Evolutionary conservation across 2,797 vertebrate genomes (phyloP).

Genomic region (Rhinogobio ventralis): DNA sequence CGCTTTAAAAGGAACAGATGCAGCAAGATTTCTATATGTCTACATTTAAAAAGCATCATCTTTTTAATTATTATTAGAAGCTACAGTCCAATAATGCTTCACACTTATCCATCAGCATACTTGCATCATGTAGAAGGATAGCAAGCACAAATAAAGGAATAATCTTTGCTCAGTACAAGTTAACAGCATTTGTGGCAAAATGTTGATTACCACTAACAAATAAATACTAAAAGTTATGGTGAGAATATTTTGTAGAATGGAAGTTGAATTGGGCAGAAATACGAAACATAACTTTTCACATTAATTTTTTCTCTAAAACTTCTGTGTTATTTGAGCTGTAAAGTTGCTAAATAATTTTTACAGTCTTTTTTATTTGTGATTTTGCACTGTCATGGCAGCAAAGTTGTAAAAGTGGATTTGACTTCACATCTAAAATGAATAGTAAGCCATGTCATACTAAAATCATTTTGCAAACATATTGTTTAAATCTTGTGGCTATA

Average conservation of each 20-base stretch:
- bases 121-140: not conserved
- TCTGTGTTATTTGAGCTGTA: not conserved
- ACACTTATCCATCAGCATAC: not conserved
- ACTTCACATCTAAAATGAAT: not conserved
- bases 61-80: constrained; percentile 12
- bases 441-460: not conserved
- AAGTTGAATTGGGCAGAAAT: not conserved
- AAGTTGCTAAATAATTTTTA: not conserved
- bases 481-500: not conserved
- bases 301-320: not conserved
- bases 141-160: not conserved
- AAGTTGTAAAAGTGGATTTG: not conserved
- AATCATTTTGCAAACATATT: not conserved
- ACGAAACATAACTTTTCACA: not conserved
- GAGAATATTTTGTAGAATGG: not conserved
- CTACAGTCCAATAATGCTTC: not conserved
- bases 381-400: not conserved
- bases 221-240: not conserved
- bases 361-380: not conserved
- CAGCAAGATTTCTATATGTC: not conserved
- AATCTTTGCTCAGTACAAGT: not conserved
- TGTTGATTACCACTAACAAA: not conserved
- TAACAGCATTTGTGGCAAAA: not conserved
- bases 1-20: constrained; percentile 25
- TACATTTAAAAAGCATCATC: not conserved